A percentile compares a stretch with the other conserved stretches of the same genome.
Evolutionary conservation across 2,113 vertebrate genomes (phyloP).

Genomic region (Hydrochoerus hydrochaeris): DNA sequence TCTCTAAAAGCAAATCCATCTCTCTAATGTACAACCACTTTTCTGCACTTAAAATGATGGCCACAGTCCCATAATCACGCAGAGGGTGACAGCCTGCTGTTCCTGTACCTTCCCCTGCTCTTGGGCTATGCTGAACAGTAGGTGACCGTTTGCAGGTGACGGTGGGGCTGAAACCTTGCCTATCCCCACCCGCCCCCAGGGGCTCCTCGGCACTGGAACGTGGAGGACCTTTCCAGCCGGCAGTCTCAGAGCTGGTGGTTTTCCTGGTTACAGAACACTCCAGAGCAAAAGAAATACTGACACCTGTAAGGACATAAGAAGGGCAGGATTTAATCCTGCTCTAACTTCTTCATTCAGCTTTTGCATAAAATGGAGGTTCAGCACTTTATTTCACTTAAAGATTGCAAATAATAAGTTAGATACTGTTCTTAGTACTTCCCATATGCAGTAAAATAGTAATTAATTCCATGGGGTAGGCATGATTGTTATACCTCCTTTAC

Average conservation of each 20-base stretch:
- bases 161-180: neutral
- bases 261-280: neutral
- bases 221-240: neutral
- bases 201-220: neutral
- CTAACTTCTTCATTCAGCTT: neutral
- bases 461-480: neutral
- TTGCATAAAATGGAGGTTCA: neutral
- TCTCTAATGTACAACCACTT: slow-evolving; percentile 43
- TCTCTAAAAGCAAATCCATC: slow-evolving; percentile 52
- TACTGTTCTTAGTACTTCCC: slow-evolving; percentile 19
- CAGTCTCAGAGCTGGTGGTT: neutral
- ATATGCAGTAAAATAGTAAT: neutral
- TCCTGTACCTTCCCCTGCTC: neutral
- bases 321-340: neutral
- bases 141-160: neutral
- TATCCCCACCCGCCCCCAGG: neutral
- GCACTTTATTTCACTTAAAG: slow-evolving; percentile 8
- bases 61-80: neutral
- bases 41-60: slow-evolving; percentile 18
- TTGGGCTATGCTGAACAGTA: neutral
- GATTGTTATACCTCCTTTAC: neutral
- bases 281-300: slow-evolving; percentile 33
- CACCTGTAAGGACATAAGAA: neutral
- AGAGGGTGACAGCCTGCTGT: neutral
- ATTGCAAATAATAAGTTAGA: neutral